Conservation (phyloP, 2,888 invertebrate species). For the Tipula lateralis region DNA sequence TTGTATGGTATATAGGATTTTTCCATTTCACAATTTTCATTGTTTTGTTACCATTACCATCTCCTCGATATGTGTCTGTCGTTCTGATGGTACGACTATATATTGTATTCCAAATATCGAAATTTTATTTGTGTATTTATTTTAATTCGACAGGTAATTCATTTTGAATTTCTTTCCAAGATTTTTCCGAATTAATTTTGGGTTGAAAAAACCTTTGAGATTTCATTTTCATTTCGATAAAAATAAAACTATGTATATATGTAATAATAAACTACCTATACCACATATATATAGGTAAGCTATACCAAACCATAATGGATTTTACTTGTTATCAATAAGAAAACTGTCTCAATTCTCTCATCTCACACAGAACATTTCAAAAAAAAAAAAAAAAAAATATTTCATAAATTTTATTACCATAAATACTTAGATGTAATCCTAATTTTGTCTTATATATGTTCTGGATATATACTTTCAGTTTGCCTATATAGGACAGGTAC, state of each 20-base stretch:
- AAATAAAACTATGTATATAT: background rate
- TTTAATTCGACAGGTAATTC: slow-evolving; percentile 24
- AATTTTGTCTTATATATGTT: background rate
- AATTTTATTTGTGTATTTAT: slow-evolving; percentile 2
- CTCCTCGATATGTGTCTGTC: background rate
- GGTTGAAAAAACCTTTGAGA: slow-evolving; percentile 9
- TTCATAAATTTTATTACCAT: slow-evolving; percentile 24
- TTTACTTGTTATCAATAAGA: background rate
- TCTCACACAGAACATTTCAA: background rate
- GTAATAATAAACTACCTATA: background rate
- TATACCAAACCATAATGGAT: background rate
- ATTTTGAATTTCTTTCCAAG: background rate
- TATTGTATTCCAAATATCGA: background rate
- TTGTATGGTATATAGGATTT: background rate
- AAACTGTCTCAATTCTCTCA: background rate
- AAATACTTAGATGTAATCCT: background rate
- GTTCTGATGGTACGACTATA: background rate
- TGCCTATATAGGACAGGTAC: too few relatives aligned
- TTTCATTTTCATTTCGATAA: background rate
- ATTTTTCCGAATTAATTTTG: background rate
- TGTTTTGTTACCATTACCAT: background rate
- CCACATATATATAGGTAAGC: background rate
- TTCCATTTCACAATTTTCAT: background rate
- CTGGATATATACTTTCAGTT: background rate
- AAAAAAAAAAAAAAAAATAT: background rate